Evolutionary conservation across 2,797 vertebrate species (phyloP).

Genomic region (Ammospiza maritima): DNA sequence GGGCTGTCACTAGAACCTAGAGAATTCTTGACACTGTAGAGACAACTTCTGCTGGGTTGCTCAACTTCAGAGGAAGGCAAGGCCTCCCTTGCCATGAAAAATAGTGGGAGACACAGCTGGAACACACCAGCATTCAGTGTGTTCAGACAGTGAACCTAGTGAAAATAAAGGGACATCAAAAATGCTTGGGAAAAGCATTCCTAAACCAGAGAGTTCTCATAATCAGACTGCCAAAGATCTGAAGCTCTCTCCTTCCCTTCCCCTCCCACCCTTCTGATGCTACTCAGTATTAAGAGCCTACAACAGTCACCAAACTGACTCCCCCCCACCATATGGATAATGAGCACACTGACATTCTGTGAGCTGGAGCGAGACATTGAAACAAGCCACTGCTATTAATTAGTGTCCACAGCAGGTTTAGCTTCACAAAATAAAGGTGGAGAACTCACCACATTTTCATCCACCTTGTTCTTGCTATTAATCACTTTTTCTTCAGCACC

Average conservation of each 20-base stretch:
- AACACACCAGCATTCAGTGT: background rate
- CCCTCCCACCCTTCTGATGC: constrained; percentile 17
- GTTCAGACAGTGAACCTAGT: background rate
- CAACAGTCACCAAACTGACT: background rate
- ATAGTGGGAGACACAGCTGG: background rate
- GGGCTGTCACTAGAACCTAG: background rate
- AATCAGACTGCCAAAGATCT: background rate
- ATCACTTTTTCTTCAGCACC: constrained; percentile 92
- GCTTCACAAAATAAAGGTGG: background rate
- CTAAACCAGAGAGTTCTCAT: background rate
- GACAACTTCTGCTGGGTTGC: background rate
- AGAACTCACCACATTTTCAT: constrained; percentile 89
- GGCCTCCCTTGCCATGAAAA: background rate
- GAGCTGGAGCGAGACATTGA: background rate
- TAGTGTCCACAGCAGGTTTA: background rate
- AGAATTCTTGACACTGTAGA: background rate
- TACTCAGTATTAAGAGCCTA: constrained; percentile 26
- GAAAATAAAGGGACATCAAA: background rate
- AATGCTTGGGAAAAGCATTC: background rate
- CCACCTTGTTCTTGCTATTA: constrained; percentile 92
- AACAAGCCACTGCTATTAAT: background rate
- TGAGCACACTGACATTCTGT: background rate
- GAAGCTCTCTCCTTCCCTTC: background rate
- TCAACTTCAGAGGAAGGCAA: background rate
- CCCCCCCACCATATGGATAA: constrained; percentile 14